These are phyloP conservation scores for Urosaurus nigricauda DNA, from an alignment of 2,797 vertebrate genomes.

Conservation along the genomic window DNA sequence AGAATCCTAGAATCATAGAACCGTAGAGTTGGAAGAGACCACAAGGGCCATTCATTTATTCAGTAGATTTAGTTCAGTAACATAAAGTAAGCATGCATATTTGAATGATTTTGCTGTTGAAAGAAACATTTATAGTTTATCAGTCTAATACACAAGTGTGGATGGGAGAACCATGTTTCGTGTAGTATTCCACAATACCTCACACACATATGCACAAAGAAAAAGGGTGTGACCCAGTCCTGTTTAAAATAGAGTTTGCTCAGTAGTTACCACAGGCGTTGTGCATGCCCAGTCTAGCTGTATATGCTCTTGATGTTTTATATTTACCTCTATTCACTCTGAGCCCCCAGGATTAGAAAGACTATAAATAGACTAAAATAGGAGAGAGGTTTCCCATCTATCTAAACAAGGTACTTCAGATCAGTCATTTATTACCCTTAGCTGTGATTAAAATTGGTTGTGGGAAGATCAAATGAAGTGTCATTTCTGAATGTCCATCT, in stretches of 20 bases:
- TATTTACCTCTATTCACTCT: background rate
- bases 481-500: background rate
- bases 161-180: background rate
- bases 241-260: background rate
- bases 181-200: background rate
- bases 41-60: background rate
- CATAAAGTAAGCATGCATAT: background rate
- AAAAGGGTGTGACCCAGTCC: too few relatives aligned
- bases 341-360: background rate
- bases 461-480: too few relatives aligned
- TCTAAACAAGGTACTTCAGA: slow-evolving; percentile 40
- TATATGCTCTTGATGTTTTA: background rate
- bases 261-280: background rate
- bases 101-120: background rate
- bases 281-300: background rate
- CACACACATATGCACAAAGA: background rate
- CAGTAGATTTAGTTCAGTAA: background rate
- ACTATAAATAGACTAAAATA: slow-evolving; percentile 9
- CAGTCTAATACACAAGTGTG: background rate
- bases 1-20: too few relatives aligned
- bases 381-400: slow-evolving; percentile 2
- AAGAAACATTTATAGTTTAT: background rate
- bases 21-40: too few relatives aligned
- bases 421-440: slow-evolving; percentile 21
- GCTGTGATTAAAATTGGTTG: slow-evolving; percentile 15